Evolutionary conservation across 2,113 vertebrate species (phyloP), one percentile per base, ranked within the genome.

Genomic region (Psilopsiagon aymara): DNA sequence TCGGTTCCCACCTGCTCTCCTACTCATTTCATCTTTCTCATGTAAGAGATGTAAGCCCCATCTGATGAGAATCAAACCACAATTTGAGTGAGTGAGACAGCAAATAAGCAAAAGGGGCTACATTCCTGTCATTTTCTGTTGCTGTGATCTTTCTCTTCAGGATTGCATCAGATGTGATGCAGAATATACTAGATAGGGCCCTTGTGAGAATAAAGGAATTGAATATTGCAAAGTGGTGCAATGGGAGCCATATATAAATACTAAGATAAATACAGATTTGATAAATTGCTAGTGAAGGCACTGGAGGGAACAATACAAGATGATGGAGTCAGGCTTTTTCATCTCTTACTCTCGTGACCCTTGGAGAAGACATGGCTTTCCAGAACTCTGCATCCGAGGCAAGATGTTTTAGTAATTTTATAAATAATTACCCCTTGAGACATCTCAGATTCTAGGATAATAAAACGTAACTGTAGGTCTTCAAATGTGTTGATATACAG

Each of bases 201-300:
- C 78, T 94, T 84, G 93, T 91, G 94, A 93, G 94, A 93, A 84
- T 96, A 93, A 95, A 96, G 88, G 90, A 90, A 93, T 86, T 96
- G 83, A 92, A 84, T 84, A 84, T 82, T 95, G 95, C 86, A 76
- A 95, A 96, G 90, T 95, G 86, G 88, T 79, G 85, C 94, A 91
- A 88, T 95, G 90, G 95, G 92, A 93, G 86, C 77, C 70, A 82
- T 96, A 96, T 84, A 94, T 91, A 95, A 94, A 94, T 95, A 71
- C 94, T 89, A 96, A 95, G 83, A 95, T 95, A 96, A 95, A 96
- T 92, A 93, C 77, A 76, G 90, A 82, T 86, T 88, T 94, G 92
- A 96, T 92, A 87, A 96, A 97, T 92, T 93, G 89, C 95, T 46
- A 52, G 77, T 77, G 92, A 84, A 94, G 90, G 80, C 90, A 92